A percentile compares a stretch with the other conserved stretches of the same genome.
Conservation (phyloP, 2,888 invertebrate species). For the Phorcus lineatus region DNA sequence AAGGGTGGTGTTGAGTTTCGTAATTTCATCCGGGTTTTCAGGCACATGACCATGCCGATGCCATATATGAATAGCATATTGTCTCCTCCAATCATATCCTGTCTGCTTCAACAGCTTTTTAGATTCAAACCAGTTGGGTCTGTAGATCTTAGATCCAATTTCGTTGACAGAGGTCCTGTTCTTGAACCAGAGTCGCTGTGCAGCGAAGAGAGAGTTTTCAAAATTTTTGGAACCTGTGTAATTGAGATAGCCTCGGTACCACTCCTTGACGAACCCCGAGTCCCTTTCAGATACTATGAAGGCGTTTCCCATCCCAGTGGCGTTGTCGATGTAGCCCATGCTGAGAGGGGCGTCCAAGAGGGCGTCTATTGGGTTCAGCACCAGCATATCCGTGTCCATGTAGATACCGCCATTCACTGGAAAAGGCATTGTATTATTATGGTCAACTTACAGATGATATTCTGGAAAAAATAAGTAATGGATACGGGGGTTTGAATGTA, state of each 20-base stretch:
- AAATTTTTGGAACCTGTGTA: conserved; percentile 21
- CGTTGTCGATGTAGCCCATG: conserved; percentile 35
- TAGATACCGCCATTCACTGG: conserved; percentile 39
- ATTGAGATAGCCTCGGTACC: conserved; percentile 26
- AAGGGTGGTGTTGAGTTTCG: conserved; percentile 27
- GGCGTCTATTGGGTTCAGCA: conserved; percentile 27
- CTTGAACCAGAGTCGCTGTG: conserved; percentile 24
- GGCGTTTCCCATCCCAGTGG: conserved; percentile 40
- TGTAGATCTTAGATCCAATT: conserved; percentile 28
- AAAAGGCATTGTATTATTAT: neutral
- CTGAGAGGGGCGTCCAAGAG: conserved; percentile 25
- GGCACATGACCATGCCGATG: conserved; percentile 26
- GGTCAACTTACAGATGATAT: no score
- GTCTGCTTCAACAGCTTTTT: conserved; percentile 12
- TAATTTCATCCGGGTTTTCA: conserved; percentile 3
- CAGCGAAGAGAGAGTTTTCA: conserved; percentile 27
- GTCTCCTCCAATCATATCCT: conserved; percentile 20
- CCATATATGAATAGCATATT: conserved; percentile 34
- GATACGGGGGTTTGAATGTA: no score
- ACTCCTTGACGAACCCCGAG: conserved; percentile 26
- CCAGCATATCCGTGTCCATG: conserved; percentile 37
- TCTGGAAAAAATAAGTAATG: neutral
- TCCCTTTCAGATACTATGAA: conserved; percentile 30
- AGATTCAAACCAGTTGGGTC: conserved; percentile 35
- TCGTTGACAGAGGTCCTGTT: conserved; percentile 23